Base-by-base conservation (phyloP, 2,113 vertebrate species). In the Sebastes schlegelii region DNA sequence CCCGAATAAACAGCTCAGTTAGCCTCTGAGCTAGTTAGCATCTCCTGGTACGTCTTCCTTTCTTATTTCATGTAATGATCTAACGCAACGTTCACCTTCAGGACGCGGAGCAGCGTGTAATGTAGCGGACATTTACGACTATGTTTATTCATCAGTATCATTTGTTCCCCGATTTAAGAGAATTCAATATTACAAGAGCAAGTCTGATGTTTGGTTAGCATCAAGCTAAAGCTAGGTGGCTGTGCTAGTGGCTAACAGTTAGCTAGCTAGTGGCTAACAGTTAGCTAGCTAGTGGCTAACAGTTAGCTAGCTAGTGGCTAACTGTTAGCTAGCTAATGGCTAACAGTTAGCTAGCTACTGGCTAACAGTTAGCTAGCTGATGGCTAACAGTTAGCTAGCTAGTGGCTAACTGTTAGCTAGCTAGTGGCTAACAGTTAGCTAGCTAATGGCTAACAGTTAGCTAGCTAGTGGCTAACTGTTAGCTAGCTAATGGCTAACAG, bases 1-100 rank as follows among this genome's bases (percentile, higher is more conserved):
- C 48, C 6, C 34, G 49, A 55, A 52, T 80, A 83, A 81, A 82
- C 81, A 86, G 70, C 84, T 9, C 73, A 78, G 84, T 82, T 89
- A 91, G 87, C 87, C 45, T 54, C 12, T 78, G 58, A 10, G 80
- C 66, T 87, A 91, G 85, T 77, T 63, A 81, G 58, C 26, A 77
- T 79, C 70, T 77, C 74, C 42, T 80, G 88, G 89, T 90, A 91
- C 52, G 79, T 8, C 0, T 64, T 60, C 17, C 54, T 40, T 68
- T 81, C 0, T 65, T 19, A 26, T 45, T 0, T 16, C 0, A 19
- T 51, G 70, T 19, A 5, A 23, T 49, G 11, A 63, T 26, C 0
- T 45, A 19, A 8, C 34, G 62, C 14, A 1, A 1, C 0, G 21
- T 26, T 26, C 61, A 16, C 1, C 12, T 5, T 4, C 21, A 21